Base-by-base conservation (phyloP, 1,140 invertebrate genomes). In the Drosophila bipectinata region DNA sequence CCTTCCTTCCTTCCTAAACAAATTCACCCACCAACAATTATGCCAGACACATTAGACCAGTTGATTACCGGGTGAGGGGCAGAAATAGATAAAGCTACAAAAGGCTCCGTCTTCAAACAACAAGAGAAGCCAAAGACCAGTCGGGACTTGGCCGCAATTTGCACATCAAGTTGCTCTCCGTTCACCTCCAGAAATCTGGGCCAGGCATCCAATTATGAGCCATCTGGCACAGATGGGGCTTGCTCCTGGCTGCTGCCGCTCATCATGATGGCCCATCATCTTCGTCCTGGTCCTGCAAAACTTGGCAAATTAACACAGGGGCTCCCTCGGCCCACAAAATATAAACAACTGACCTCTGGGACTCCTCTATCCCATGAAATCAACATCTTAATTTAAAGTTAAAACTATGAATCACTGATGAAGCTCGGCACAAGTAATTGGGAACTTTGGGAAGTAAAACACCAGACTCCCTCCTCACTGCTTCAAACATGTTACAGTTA, bases 371-470 rank as follows among this genome's bases (percentile, higher is more conserved):
- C 24, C 52, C 32, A n/a, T 34, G 26, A 34, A 53, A 53, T 55
- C 54, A 53, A 32, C 81, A 77, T 72, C 76, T 85, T 85, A 77
- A 85, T 80, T 85, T 88, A 82, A 87, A 79, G 79, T 79, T 83
- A 53, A 72, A 87, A 87, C 83, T 88, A 87, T 87, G 83, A 88
- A 87, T 87, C 62, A 67, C 81, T 87, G 75, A 87, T 88, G 85
- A 88, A 58, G 74, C 69, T 48, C 18, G 61, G 26, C 45, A 10
- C n/a, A 52, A 53, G 30, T 34, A 37, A 58, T 52, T 63, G 44
- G 44, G n/a, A 44, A 18, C 41, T 47, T 21, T 18, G 26, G 26
- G 26, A 28, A 28, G 26, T 28, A 21, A 18, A 21, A 21, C 57
- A 12, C 21, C 2, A 1, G 21, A 1, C 21, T 21, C n/a, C 39